Conservation (phyloP, 64 coral and sea anemone species). For the Montipora sp. region DNA sequence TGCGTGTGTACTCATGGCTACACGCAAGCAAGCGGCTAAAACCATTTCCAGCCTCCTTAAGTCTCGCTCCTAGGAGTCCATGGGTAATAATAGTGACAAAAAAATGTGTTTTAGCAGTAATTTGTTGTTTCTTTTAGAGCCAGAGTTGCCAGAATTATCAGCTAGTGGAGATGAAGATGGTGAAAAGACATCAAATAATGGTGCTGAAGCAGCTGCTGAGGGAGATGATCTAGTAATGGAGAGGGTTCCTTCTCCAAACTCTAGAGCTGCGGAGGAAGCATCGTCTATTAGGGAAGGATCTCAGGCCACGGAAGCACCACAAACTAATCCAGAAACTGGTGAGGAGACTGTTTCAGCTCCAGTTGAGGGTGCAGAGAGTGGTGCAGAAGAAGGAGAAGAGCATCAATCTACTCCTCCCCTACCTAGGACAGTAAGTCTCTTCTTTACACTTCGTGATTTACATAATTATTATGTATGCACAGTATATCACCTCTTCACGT, state of each 20-base stretch:
- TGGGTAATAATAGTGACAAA: too few relatives aligned
- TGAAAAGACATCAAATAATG: slow-evolving; percentile 58
- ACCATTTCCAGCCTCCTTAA: too few relatives aligned
- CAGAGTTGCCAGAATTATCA: slow-evolving; percentile 79
- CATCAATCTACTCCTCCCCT: slow-evolving; percentile 51
- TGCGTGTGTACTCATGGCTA: too few relatives aligned
- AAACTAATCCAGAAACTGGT: slow-evolving; percentile 89
- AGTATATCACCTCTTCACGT: too few relatives aligned
- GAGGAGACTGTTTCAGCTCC: slow-evolving; percentile 67
- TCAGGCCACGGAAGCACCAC: slow-evolving; percentile 2
- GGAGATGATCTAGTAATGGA: slow-evolving; percentile 77
- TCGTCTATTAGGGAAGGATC: slow-evolving; percentile 57
- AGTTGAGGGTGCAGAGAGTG: slow-evolving; percentile 57
- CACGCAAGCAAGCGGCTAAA: too few relatives aligned
- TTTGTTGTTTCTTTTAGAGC: slow-evolving; percentile 44
- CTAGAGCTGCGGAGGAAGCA: slow-evolving; percentile 60
- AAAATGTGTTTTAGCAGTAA: too few relatives aligned
- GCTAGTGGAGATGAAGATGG: slow-evolving; percentile 71
- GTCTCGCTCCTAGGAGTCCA: too few relatives aligned
- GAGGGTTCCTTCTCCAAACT: slow-evolving; percentile 72
- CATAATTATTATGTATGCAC: neutral
- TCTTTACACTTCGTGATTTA: neutral
- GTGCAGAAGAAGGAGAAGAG: slow-evolving; percentile 66
- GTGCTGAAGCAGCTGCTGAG: slow-evolving; percentile 57
- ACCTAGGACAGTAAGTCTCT: slow-evolving; percentile 81